phyloP scores from a whole-genome alignment of 1,140 invertebrate genomes.

The Schlechtendalia chinensis region DNA sequence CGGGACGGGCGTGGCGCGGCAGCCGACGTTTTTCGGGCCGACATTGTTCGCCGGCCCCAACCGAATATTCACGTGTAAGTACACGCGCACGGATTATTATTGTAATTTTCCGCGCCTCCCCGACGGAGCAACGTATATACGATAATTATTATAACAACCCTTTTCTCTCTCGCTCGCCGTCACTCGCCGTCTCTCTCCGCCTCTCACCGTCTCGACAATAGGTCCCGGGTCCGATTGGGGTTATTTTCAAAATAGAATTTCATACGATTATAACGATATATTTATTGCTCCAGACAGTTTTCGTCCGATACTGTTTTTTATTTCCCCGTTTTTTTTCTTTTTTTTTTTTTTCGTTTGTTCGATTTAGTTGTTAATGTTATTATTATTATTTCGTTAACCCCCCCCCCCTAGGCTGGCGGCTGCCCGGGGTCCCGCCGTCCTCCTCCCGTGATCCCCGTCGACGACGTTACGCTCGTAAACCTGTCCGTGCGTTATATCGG shows the following conservation, averaged over 20 bases:
- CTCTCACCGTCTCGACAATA: slow-evolving; percentile 27
- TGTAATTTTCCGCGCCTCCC: slow-evolving; percentile 26
- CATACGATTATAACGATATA: slow-evolving; percentile 46
- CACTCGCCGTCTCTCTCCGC: too few species aligned
- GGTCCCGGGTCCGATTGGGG: slow-evolving; percentile 39
- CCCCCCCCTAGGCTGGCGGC: background rate
- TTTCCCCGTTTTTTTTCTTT: too few species aligned
- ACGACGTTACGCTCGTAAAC: slow-evolving; percentile 35
- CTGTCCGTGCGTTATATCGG: slow-evolving; percentile 48
- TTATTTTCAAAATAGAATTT: slow-evolving; percentile 49
- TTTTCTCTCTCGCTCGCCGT: slow-evolving; percentile 4
- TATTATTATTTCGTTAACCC: slow-evolving; percentile 45
- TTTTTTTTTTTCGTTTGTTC: slow-evolving; percentile 46
- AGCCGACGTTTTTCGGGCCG: too few species aligned
- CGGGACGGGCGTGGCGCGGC: too few species aligned
- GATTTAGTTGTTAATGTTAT: slow-evolving; percentile 46
- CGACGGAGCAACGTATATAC: slow-evolving; percentile 8
- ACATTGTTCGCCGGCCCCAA: too few species aligned
- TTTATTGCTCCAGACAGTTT: slow-evolving; percentile 48
- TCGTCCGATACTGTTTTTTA: too few species aligned
- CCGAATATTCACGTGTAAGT: too few species aligned
- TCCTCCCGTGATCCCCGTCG: background rate
- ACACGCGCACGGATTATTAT: too few species aligned
- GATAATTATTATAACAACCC: too few species aligned
- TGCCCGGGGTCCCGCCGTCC: too few species aligned